Evolutionary conservation across 2,888 invertebrate species (phyloP), one percentile per base, ranked within the genome.

Genomic region (Mamestra brassicae): DNA sequence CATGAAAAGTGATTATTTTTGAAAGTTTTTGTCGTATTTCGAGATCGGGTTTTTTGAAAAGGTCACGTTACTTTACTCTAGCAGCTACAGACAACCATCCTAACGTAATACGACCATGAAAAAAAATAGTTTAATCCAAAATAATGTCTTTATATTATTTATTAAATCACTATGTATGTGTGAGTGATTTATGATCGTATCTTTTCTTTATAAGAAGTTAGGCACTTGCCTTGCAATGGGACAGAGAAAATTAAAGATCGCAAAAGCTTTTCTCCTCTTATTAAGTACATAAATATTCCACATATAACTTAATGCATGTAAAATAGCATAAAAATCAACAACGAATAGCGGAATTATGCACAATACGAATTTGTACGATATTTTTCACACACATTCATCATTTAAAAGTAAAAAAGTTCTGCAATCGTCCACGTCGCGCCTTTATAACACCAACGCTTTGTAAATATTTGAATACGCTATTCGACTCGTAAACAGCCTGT

Each of bases 401-500:
- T 65, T 71, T 57, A 57, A 38, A 61, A 50, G 8, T 26, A 75
- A 72, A 79, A 78, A 55, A 50, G 50, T 60, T 50, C 38, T 62
- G 64, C 45, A 73, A 13, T 55, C 47, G n/a, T 5, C 38, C 47
- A 47, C 17, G 54, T 13, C 26, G 64, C 26, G 17, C 42, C 58
- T 63, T 67, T 67, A 58, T 17, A 63, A 57, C 36, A 15, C 60
- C 65, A 34, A 42, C n/a, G 63, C 4, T 66, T 63, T 58, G 54
- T 67, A 63, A 58, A 79, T 63, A 58, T 60, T 62, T 13, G 52
- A 66, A 67, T 50, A 42, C 26, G 10, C 15, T 2, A 34, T 38
- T 63, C 38, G 13, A 58, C 54, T 54, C 13, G 34, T 52, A 38
- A 50, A 10, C 4, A 26, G 11, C 10, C 10, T 26, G 66, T 55